phyloP scores from a whole-genome alignment of 2,888 invertebrate genomes.

The Lithophane socia region DNA sequence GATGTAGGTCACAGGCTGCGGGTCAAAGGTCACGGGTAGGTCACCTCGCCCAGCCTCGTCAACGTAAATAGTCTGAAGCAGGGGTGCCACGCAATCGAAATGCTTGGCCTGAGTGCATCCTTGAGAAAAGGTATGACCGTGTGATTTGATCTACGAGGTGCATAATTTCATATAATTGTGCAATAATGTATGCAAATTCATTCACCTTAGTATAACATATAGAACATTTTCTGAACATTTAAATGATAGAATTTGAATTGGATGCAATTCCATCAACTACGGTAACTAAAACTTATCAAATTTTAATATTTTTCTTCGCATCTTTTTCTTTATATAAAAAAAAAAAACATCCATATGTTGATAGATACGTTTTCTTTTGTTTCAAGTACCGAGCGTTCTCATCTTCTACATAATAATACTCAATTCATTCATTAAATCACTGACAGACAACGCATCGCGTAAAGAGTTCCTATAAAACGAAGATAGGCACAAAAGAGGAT shows the following conservation, averaged over 20 bases:
- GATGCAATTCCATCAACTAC: neutral
- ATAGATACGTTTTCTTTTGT: neutral
- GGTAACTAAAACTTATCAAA: neutral
- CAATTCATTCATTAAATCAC: neutral
- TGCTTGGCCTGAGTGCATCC: conserved; percentile 42
- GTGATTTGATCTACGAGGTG: neutral
- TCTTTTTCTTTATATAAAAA: no score
- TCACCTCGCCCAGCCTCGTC: conserved; percentile 79
- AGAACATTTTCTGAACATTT: neutral
- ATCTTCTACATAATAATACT: neutral
- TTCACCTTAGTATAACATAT: neutral
- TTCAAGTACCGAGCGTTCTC: no score
- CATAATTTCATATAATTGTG: conserved; percentile 16
- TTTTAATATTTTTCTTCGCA: neutral
- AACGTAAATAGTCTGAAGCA: conserved; percentile 81
- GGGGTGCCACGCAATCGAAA: conserved; percentile 57
- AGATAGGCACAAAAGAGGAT: neutral
- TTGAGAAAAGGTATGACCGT: conserved; percentile 18
- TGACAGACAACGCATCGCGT: neutral
- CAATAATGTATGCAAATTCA: conserved; percentile 10
- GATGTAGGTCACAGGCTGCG: conserved; percentile 90
- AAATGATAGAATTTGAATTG: neutral
- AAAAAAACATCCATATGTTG: no score
- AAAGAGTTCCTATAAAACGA: neutral
- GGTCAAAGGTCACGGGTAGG: conserved; percentile 91